phyloP scores from a whole-genome alignment of 2,888 invertebrate species.

The Sphinx pinastri region DNA sequence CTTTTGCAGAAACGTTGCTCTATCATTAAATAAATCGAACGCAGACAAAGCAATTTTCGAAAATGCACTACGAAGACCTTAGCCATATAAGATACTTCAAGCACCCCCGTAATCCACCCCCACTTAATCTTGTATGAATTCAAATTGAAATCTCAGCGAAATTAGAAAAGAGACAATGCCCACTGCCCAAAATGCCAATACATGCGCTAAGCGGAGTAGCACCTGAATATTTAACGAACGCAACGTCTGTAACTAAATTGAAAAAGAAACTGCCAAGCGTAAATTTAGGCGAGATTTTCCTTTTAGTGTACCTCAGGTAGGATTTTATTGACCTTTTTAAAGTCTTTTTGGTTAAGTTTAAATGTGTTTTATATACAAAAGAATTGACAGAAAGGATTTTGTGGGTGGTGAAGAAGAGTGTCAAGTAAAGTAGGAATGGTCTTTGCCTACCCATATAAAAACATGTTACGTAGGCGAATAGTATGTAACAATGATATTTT shows the following conservation, averaged over 20 bases:
- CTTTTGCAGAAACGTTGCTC: too few relatives aligned
- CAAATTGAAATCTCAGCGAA: slow-evolving; percentile 25
- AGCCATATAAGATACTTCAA: too few relatives aligned
- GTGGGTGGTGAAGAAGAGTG: too few relatives aligned
- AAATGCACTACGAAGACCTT: too few relatives aligned
- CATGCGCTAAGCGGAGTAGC: slow-evolving; percentile 37
- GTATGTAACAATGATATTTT: too few relatives aligned
- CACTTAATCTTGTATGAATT: slow-evolving; percentile 11
- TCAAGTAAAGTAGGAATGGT: too few relatives aligned
- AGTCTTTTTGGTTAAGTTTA: not conserved
- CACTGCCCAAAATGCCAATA: slow-evolving; percentile 10
- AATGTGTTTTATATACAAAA: not conserved
- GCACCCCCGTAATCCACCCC: not conserved
- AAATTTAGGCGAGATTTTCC: slow-evolving; percentile 63
- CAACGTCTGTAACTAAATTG: slow-evolving; percentile 58
- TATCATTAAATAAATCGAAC: too few relatives aligned
- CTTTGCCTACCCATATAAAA: too few relatives aligned
- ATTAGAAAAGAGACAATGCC: slow-evolving; percentile 22
- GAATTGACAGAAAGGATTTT: too few relatives aligned
- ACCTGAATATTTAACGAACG: slow-evolving; percentile 72
- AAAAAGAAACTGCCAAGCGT: slow-evolving; percentile 67
- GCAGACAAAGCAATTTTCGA: too few relatives aligned
- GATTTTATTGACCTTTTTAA: not conserved
- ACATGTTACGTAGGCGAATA: too few relatives aligned
- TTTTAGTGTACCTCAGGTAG: slow-evolving; percentile 31